These are phyloP conservation scores for Dysdera silvatica DNA, from an alignment of 1,140 invertebrate genomes.

Conservation along the genomic window DNA sequence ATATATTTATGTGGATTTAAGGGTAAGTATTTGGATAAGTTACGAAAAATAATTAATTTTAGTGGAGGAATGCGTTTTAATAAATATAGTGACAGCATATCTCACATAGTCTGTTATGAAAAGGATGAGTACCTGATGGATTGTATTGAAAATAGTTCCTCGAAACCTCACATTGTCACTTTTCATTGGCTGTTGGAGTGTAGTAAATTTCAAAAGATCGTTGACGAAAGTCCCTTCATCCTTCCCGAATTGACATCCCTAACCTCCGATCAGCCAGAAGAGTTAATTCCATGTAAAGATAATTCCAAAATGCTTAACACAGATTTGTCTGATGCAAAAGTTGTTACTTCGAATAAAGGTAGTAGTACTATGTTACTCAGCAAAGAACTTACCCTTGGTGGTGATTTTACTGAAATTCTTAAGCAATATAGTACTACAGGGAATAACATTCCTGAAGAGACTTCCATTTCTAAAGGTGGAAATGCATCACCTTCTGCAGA, in stretches of 20 bases:
- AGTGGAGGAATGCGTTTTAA: constrained; percentile 72
- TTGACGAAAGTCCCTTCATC: constrained; percentile 49
- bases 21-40: constrained; percentile 57
- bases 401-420: constrained; percentile 11
- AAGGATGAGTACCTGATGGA: constrained; percentile 37
- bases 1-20: constrained; percentile 60
- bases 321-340: neutral
- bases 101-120: constrained; percentile 68
- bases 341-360: no score
- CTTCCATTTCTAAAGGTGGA: no score
- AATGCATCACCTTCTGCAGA: no score
- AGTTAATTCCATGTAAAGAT: neutral
- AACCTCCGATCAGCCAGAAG: no score
- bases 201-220: constrained; percentile 53
- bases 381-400: neutral
- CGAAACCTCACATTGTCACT: constrained; percentile 57
- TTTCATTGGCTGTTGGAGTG: constrained; percentile 66
- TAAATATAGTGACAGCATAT: constrained; percentile 62
- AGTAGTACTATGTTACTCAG: neutral
- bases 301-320: neutral
- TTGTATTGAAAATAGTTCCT: constrained; percentile 36
- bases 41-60: constrained; percentile 65
- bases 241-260: neutral
- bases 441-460: no score
- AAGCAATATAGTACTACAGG: constrained; percentile 18